phyloP scores from a whole-genome alignment of 2,888 invertebrate genomes.

The Argyra leucocephala region DNA sequence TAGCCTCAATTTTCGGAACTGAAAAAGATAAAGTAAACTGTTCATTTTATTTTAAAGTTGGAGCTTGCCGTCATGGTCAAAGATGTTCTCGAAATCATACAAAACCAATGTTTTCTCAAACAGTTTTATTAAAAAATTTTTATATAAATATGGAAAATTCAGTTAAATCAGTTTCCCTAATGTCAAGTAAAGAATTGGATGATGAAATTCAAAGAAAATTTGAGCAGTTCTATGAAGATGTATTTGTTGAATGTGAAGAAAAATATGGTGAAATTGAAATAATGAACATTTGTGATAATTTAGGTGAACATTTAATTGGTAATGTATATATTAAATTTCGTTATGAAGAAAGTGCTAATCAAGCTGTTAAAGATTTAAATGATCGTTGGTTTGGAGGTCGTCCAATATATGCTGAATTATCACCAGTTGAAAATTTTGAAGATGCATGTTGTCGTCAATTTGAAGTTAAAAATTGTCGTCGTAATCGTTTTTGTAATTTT shows the following conservation, averaged over 20 bases:
- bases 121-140: conserved; percentile 90
- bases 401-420: conserved; percentile 95
- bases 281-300: conserved; percentile 99
- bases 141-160: conserved; percentile 99
- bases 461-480: conserved; percentile 97
- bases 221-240: conserved; percentile 99
- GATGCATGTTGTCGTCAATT: conserved; percentile 99
- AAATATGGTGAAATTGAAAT: conserved; percentile 99
- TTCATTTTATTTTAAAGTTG: conserved; percentile 99
- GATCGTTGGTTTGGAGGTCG: conserved; percentile 99
- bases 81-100: conserved; percentile 97
- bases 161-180: conserved; percentile 94
- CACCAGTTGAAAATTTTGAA: conserved; percentile 97
- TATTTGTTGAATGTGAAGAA: conserved; percentile 96
- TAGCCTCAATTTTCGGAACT: conserved; percentile 96
- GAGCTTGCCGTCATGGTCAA: conserved; percentile 99
- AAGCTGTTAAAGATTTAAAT: conserved; percentile 92
- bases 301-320: conserved; percentile 96
- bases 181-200: conserved; percentile 72
- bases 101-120: conserved; percentile 98
- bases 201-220: conserved; percentile 99
- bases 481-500: conserved; percentile 99
- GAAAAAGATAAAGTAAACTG: conserved; percentile 99
- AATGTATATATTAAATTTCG: conserved; percentile 99
- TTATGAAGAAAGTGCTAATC: conserved; percentile 95